A percentile compares a stretch with the other conserved stretches of the same genome.
These are phyloP conservation scores for Spilogale gracilis DNA, from an alignment of 2,113 vertebrate genomes.

Conservation along the genomic window DNA sequence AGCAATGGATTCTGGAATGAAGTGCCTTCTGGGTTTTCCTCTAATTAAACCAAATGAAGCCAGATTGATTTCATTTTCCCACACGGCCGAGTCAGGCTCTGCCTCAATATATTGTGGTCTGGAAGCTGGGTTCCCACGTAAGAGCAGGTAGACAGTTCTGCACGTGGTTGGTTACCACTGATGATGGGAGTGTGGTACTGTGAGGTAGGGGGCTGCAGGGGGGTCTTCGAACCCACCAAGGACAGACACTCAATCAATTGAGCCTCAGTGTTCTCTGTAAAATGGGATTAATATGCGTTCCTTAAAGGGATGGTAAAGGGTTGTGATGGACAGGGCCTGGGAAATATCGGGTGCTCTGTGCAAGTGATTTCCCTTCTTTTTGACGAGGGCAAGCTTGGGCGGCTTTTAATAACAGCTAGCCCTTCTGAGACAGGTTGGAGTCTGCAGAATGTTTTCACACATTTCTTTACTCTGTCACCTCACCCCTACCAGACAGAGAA, in stretches of 20 bases:
- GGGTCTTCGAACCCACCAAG: no score
- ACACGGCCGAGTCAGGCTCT: neutral
- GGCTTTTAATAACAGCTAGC: neutral
- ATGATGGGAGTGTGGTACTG: accelerated
- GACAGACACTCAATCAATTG: accelerated
- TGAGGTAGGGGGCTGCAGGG: accelerated
- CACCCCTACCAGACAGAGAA: neutral
- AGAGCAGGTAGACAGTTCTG: neutral
- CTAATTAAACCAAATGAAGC: neutral
- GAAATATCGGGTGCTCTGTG: neutral
- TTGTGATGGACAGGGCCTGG: neutral
- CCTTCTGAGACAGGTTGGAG: neutral
- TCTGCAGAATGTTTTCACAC: neutral
- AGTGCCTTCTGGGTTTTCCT: neutral
- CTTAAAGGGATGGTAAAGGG: neutral
- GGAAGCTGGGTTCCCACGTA: neutral
- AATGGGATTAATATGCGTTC: neutral
- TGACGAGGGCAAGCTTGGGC: neutral
- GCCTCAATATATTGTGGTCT: no score
- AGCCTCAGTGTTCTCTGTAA: neutral
- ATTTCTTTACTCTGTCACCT: neutral
- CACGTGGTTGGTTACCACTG: accelerated
- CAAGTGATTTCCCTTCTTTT: no score
- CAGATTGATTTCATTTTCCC: neutral
- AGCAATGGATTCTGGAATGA: neutral